Conservation (phyloP, 2,113 vertebrate species). For the Ochotona curzoniae region DNA sequence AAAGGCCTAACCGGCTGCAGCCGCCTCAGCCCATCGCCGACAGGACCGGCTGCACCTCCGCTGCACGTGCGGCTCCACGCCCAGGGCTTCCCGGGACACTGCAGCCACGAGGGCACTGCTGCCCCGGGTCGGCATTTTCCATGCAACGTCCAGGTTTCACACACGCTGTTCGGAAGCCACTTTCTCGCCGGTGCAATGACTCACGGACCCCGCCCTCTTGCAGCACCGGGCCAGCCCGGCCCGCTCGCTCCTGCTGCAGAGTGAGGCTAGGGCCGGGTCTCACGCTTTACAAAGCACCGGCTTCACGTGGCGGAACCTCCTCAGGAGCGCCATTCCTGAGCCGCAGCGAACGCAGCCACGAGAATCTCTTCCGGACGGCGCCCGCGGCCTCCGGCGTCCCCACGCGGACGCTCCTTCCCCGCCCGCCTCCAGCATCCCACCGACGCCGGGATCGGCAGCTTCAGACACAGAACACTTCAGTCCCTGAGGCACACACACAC, state of each 20-base stretch:
- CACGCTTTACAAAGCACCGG: neutral
- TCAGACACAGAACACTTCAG: constrained; percentile 30
- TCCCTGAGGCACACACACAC: neutral
- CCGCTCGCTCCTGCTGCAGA: neutral
- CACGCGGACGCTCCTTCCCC: neutral
- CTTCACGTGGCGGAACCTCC: neutral
- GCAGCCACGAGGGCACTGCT: neutral
- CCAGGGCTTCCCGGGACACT: neutral
- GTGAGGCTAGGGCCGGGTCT: neutral
- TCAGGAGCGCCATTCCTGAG: neutral
- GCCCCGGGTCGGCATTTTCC: neutral
- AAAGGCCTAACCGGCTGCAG: neutral
- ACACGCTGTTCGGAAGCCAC: neutral
- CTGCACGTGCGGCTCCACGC: neutral
- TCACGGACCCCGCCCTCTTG: neutral
- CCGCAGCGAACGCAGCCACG: neutral
- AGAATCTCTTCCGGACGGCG: neutral
- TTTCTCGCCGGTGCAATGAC: neutral
- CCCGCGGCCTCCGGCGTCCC: neutral
- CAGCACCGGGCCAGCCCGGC: neutral
- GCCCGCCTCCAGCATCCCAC: neutral
- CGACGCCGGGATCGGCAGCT: neutral
- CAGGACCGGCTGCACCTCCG: neutral
- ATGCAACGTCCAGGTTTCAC: neutral
- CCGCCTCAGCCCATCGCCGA: neutral